Conservation (phyloP, 2,888 invertebrate species). For the Eristalinus sepulchralis region DNA sequence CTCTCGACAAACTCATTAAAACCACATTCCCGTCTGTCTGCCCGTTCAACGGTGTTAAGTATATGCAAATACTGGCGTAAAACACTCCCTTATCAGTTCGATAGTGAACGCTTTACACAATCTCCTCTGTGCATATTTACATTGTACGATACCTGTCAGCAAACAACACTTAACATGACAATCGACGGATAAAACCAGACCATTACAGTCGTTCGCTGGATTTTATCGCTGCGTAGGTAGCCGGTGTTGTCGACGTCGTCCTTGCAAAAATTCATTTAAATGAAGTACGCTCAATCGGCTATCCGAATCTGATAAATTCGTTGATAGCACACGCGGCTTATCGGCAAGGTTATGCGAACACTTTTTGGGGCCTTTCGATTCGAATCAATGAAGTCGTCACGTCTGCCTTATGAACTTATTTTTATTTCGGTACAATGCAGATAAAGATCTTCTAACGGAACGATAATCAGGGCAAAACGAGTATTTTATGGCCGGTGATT, state of each 20-base stretch:
- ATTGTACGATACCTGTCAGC: conserved; percentile 13
- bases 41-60: not conserved
- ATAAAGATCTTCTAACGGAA: conserved; percentile 17
- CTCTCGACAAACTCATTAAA: conserved; percentile 5
- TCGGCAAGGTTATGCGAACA: not conserved
- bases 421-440: conserved; percentile 16
- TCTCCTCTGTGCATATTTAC: conserved; percentile 4
- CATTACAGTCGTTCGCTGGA: conserved; percentile 21
- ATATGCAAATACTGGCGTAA: conserved; percentile 17
- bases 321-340: not conserved
- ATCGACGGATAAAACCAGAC: conserved; percentile 8
- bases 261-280: conserved; percentile 1
- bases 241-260: not conserved
- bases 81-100: not conserved
- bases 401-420: conserved; percentile 25
- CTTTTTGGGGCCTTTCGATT: not conserved
- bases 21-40: conserved; percentile 5
- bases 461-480: conserved; percentile 28
- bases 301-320: conserved; percentile 7
- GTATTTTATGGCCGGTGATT: not conserved
- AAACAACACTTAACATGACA: conserved; percentile 24
- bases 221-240: conserved; percentile 3
- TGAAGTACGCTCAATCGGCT: not conserved
- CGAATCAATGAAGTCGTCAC: not conserved
- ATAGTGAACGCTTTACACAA: conserved; percentile 25